phyloP scores from a whole-genome alignment of 35 echinoderm and acorn worm species.

The Lytechinus variegatus region DNA sequence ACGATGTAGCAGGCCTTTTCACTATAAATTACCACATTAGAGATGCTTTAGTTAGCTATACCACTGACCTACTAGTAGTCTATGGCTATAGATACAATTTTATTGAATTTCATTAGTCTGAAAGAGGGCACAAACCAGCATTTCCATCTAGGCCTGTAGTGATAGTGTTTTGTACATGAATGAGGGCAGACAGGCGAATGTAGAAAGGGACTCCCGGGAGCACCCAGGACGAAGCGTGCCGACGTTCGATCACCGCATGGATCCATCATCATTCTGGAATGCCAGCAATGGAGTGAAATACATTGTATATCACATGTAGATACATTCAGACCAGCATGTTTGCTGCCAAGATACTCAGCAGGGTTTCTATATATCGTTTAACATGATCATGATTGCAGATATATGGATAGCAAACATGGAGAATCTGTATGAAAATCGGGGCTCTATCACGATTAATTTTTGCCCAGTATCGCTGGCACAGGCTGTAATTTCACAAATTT shows the following conservation, averaged over 20 bases:
- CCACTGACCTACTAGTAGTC: too few relatives aligned
- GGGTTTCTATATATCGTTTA: not conserved
- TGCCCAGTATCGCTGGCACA: too few relatives aligned
- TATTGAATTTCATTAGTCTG: too few relatives aligned
- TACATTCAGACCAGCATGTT: not conserved
- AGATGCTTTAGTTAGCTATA: too few relatives aligned
- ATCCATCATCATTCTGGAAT: constrained; percentile 12
- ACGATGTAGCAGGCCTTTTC: too few relatives aligned
- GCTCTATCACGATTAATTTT: too few relatives aligned
- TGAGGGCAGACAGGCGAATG: not conserved
- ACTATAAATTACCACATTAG: too few relatives aligned
- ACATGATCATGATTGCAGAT: not conserved
- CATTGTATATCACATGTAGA: not conserved
- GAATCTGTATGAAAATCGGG: too few relatives aligned
- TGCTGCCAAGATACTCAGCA: not conserved
- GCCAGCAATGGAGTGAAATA: not conserved
- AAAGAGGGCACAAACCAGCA: too few relatives aligned
- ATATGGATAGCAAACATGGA: too few relatives aligned
- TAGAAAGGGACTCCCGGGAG: not conserved
- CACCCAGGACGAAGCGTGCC: not conserved
- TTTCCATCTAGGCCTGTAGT: not conserved
- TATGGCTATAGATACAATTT: too few relatives aligned
- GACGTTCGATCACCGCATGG: not conserved
- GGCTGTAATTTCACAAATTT: too few relatives aligned
- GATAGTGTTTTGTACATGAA: not conserved